Base-by-base conservation (phyloP, 1,140 invertebrate genomes). In the Aplysia californica region DNA sequence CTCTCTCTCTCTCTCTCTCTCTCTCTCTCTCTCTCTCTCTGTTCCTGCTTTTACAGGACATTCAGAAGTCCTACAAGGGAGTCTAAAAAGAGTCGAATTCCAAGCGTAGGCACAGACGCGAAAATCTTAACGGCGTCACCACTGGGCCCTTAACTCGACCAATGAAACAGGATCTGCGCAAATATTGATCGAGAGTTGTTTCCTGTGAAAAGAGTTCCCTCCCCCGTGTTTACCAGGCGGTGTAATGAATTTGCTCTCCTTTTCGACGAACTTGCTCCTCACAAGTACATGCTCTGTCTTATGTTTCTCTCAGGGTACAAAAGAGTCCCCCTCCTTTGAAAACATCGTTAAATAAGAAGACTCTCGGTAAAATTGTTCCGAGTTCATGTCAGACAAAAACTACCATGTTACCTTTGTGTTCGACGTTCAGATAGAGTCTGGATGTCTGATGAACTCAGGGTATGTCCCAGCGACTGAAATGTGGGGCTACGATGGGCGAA, bases 121-220 rank as follows among this genome's bases (percentile, higher is more conserved):
- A n/a, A n/a, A n/a, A n/a, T n/a, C n/a, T n/a, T n/a, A n/a, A n/a
- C n/a, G n/a, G n/a, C n/a, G n/a, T n/a, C n/a, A n/a, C n/a, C n/a
- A n/a, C n/a, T n/a, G n/a, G n/a, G n/a, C n/a, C n/a, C n/a, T n/a
- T n/a, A n/a, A n/a, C n/a, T n/a, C n/a, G n/a, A n/a, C n/a, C 10
- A 67, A 39, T 39, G 65, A 67, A 67, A 67, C 41, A 36, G 26
- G 35, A 67, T 67, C 65, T 67, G 65, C 26, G 36, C 35, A 67
- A 67, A 67, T 67, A 67, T 67, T 67, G 65, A 41, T 33, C 65
- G 26, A 67, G 65, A 67, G 65, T 67, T 67, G 65, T 67, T n/a
- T 67, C 65, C 36, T 39, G 26, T 67, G 65, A 67, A 67, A 39
- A 10, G 23, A 67, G 65, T 67, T 67, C 35, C 65, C 35, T 39